phyloP scores from a whole-genome alignment of 2,797 vertebrate genomes.

The Vespertilio murinus region DNA sequence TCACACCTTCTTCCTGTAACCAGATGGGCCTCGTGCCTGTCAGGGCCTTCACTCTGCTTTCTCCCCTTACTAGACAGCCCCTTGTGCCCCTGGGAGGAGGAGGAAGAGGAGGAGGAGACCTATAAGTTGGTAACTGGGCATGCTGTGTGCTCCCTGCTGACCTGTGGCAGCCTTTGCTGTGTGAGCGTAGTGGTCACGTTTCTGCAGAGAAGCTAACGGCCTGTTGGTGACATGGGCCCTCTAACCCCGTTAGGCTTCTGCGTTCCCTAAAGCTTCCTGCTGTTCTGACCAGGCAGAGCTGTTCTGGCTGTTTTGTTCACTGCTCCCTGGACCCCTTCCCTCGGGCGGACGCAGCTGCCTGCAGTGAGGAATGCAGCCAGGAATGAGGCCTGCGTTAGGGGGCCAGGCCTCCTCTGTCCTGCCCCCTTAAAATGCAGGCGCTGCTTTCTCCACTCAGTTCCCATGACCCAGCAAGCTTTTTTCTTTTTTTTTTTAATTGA shows the following conservation, averaged over 20 bases:
- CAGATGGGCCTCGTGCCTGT: background rate
- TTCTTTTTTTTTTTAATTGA: background rate
- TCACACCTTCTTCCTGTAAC: background rate
- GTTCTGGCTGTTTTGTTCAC: background rate
- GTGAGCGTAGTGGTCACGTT: background rate
- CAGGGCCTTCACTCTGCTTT: constrained; percentile 43
- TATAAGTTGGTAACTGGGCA: constrained; percentile 74
- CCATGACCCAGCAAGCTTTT: background rate
- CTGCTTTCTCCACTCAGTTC: constrained; percentile 27
- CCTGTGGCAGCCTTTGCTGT: background rate
- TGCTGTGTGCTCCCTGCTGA: constrained; percentile 53
- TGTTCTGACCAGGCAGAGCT: background rate
- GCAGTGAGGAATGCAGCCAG: background rate
- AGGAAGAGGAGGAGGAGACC: constrained; percentile 64
- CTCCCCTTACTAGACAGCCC: constrained; percentile 71
- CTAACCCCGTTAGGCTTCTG: background rate
- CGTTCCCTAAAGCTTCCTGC: constrained; percentile 5
- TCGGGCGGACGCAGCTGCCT: background rate
- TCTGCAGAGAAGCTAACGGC: background rate
- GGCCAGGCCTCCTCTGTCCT: background rate
- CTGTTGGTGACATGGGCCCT: background rate
- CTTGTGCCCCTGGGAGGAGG: constrained; percentile 74
- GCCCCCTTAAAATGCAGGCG: background rate
- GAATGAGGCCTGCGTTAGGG: background rate
- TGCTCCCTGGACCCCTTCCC: background rate